These are phyloP conservation scores for Stomorhina lunata DNA, from an alignment of 2,888 invertebrate species.

Conservation along the genomic window DNA sequence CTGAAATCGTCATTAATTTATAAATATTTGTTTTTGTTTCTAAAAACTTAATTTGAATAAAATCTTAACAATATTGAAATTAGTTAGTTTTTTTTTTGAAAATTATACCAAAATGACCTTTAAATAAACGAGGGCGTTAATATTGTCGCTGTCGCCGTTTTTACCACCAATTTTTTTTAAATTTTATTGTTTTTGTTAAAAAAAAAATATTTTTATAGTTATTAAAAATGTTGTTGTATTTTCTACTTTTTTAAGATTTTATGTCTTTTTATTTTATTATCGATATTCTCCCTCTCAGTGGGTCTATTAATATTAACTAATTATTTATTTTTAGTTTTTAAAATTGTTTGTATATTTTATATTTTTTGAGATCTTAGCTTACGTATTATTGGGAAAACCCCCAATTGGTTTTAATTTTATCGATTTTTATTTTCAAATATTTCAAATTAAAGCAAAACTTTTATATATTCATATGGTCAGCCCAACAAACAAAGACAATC, in stretches of 20 bases:
- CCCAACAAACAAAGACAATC: conserved; percentile 37
- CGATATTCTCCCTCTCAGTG: not conserved
- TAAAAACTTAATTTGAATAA: not conserved
- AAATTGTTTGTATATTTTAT: not conserved
- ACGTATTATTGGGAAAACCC: not conserved
- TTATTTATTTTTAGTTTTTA: conserved; percentile 2
- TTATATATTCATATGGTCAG: conserved; percentile 20
- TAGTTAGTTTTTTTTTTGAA: not conserved
- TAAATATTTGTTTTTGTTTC: not conserved
- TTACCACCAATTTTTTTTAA: conserved; percentile 51
- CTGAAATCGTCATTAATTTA: not conserved
- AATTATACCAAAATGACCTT: conserved; percentile 70
- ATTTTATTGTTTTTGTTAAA: conserved; percentile 20
- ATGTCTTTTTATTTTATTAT: not conserved
- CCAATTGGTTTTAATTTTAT: not conserved
- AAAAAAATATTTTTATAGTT: not conserved
- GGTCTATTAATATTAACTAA: conserved; percentile 35
- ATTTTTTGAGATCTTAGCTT: not conserved
- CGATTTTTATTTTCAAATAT: not conserved
- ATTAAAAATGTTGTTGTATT: no score
- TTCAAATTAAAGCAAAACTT: conserved; percentile 39
- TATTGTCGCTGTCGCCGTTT: conserved; percentile 71
- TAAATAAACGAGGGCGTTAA: conserved; percentile 76
- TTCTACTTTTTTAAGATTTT: not conserved
- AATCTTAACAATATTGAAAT: not conserved